Evolutionary conservation across 2,113 vertebrate genomes (phyloP).

Genomic region (Lethenteron camtschaticum): DNA sequence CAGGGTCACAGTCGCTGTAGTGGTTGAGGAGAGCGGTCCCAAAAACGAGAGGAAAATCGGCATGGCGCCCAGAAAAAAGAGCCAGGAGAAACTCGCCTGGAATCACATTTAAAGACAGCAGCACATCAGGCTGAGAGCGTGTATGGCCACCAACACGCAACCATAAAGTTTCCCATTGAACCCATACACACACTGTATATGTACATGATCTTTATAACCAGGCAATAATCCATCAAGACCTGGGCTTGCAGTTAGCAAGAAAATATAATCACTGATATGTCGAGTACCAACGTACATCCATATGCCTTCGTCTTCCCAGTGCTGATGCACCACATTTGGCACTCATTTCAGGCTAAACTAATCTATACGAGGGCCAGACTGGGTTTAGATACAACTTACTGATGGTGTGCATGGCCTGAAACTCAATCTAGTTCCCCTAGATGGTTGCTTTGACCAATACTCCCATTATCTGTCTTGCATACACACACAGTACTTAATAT

Average conservation of each 20-base stretch:
- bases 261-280: background rate
- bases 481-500: too few relatives aligned
- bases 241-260: background rate
- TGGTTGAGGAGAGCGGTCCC: conserved; percentile 59
- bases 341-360: too few relatives aligned
- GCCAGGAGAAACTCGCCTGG: conserved; percentile 79
- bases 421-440: too few relatives aligned
- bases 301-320: too few relatives aligned
- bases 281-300: too few relatives aligned
- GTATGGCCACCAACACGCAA: background rate
- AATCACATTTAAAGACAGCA: conserved; percentile 10
- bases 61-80: conserved; percentile 69
- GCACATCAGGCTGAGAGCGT: background rate
- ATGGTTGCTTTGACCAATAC: too few relatives aligned
- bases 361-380: too few relatives aligned
- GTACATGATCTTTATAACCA: background rate
- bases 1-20: conserved; percentile 97
- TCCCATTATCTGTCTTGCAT: too few relatives aligned
- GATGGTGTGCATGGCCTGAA: too few relatives aligned
- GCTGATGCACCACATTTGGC: too few relatives aligned
- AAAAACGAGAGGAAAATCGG: conserved; percentile 84
- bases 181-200: too few relatives aligned
- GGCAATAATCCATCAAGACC: background rate
- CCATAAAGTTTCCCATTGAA: background rate
- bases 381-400: too few relatives aligned